Conservation (phyloP, 2,797 vertebrate genomes). For the Merluccius polli region DNA sequence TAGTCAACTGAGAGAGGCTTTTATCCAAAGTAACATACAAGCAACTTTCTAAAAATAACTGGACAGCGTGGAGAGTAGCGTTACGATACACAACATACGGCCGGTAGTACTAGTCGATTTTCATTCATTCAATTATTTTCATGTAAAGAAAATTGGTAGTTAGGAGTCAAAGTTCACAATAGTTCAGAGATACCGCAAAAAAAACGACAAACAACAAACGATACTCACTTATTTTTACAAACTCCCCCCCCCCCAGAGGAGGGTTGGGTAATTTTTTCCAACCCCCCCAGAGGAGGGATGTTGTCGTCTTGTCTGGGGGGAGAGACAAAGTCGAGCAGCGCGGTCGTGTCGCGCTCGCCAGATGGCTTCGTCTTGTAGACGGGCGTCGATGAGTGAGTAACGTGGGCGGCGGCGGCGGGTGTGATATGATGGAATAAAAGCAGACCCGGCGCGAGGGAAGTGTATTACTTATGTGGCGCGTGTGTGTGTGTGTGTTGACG, state of each 20-base stretch:
- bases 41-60: no score
- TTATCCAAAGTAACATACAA: no score
- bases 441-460: conserved; percentile 33
- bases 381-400: conserved; percentile 52
- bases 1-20: not conserved
- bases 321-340: conserved; percentile 29
- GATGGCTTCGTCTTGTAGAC: conserved; percentile 50
- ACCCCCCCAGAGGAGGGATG: conserved; percentile 18
- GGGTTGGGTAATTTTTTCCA: not conserved
- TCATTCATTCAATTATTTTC: no score
- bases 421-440: conserved; percentile 52
- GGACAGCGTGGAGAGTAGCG: no score
- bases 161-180: no score
- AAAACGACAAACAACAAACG: no score
- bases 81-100: no score
- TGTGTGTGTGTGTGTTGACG: not conserved
- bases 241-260: no score
- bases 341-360: conserved; percentile 41
- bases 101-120: no score
- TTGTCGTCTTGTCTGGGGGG: conserved; percentile 17
- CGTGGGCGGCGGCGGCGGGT: conserved; percentile 46
- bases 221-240: no score
- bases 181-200: no score
- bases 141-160: no score
- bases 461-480: conserved; percentile 14